Evolutionary conservation across 2,888 invertebrate species (phyloP), one percentile per base, ranked within the genome.

Genomic region (Chloroclystis v-ata): DNA sequence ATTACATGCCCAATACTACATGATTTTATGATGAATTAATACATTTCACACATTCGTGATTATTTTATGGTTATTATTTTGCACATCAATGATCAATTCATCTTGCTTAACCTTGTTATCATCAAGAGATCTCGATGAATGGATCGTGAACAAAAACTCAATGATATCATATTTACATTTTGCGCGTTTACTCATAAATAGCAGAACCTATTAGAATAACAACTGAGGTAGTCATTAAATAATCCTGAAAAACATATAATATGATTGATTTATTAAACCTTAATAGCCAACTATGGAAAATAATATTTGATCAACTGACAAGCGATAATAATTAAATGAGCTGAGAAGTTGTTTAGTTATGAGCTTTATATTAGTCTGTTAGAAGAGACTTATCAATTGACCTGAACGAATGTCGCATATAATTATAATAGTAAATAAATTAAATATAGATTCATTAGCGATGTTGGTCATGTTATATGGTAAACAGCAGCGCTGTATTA

Each of bases 401-500:
- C n/a, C n/a, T n/a, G n/a, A n/a, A n/a, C n/a, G n/a, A n/a, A n/a
- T n/a, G n/a, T n/a, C n/a, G 20, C 20, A 20, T 20, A 4, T 20
- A 20, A 20, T 5, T 20, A 2, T 20, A 20, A 20, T 2, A 20
- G 5, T 20, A 5, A 20, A 20, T 20, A 5, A 20, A 20, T n/a
- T 5, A 5, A 20, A 20, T 20, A 20, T 4, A 6, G n/a, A 16
- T 33, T 35, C 20, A 35, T 35, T 35, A 35, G 35, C 20, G 16
- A 28, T 28, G 38, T 38, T 10, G 43, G 24, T 13, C 29, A 9
- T 45, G 30, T 40, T 16, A 13, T 29, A 39, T 38, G 25, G 13
- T 39, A 43, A 38, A n/a, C 14, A 43, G 41, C 47, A 49, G 33
- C 51, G 46, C 46, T 43, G 42, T 37, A 52, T 38, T 49, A 44